Evolutionary conservation across 2,797 vertebrate genomes (phyloP), one percentile per base, ranked within the genome.

Genomic region (Amniataba percoides): DNA sequence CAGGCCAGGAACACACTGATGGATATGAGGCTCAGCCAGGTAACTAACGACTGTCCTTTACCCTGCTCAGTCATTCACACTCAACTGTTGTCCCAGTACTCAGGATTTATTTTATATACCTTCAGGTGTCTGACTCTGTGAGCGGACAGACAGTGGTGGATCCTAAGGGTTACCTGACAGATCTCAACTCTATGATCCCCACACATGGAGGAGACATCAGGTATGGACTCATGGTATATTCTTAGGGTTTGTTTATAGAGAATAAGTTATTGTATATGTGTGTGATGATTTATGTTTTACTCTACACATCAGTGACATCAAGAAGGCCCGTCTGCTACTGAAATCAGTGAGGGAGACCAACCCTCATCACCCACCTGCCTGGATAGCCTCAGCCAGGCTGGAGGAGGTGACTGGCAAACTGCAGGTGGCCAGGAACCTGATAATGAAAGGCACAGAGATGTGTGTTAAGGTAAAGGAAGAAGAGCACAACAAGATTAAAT

Each of bases 371-470:
- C 98, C 98, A 0, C 98, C 98, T 19, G 98, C 98, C 36, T 99
- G 98, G 98, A 99, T 99, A 43, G 98, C 98, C 0, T 99, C 98
- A 15, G 98, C 98, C 46, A 97, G 97, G 64, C 91, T 99, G 83
- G 98, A 99, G 78, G 98, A 99, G 83, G 98, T 99, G 84, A 99
- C 98, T 0, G 98, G 98, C 39, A 99, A 99, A 75, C 95, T 99
- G 60, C 98, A 99, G 77, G 97, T 99, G 52, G 98, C 98, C 76
- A 95, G 98, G 27, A 99, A 99, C 86, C 96, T 99, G 72, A 99
- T 99, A 80, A 99, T 99, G 98, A 99, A 99, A 90, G 98, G 98
- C 78, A 99, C 98, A 0, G 98, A 99, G 88, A 99, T 99, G 98
- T 99, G 98, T 89, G 97, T 96, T 3, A 99, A 99, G 97, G 98